Evolutionary conservation across 2,797 vertebrate genomes (phyloP), one percentile per base, ranked within the genome.

Genomic region (Poeciliopsis turneri): DNA sequence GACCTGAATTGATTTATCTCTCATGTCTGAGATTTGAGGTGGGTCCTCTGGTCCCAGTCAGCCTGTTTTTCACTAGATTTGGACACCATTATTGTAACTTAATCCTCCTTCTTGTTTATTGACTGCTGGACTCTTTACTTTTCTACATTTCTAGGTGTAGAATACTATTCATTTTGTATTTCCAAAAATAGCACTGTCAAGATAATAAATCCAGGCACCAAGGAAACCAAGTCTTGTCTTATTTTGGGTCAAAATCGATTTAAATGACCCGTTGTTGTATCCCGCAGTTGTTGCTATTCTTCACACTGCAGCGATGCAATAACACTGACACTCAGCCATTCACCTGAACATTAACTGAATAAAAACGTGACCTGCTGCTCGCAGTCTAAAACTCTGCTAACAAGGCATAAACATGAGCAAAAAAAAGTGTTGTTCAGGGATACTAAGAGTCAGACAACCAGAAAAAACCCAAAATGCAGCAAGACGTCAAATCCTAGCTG

Each of bases 1-100:
- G 74, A 78, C 82, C 82, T 79, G 76, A 64, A 82, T 66, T 36
- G 61, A 66, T 66, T 66, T 80, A 46, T 74, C 28, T 69, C 7
- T 77, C 15, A 20, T 39, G 39, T 73, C 55, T 53, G 75, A 77
- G 10, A 39, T 81, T 47, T 28, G 36, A 43, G 33, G 46, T 45
- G 33, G 4, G 15, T 36, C 25, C 15, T 2, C 25, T 30, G 43
- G n/a, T 46, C 28, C 7, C 39, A 39, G 13, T 36, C 68, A 64
- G 16, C 61, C 28, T 75, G 23, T 57, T 57, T 69, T 45, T 36
- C 39, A 57, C 36, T 53, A 45, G 41, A 4, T 36, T 28, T 39
- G 9, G 16, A 25, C 5, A 20, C 36, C 33, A 36, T 16, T 66
- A 39, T 66, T 36, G 33, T 39, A 66, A 36, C 33, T 39, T 33